These are phyloP conservation scores for Paracanthobrama guichenoti DNA, from an alignment of 2,113 vertebrate species.

Conservation along the genomic window DNA sequence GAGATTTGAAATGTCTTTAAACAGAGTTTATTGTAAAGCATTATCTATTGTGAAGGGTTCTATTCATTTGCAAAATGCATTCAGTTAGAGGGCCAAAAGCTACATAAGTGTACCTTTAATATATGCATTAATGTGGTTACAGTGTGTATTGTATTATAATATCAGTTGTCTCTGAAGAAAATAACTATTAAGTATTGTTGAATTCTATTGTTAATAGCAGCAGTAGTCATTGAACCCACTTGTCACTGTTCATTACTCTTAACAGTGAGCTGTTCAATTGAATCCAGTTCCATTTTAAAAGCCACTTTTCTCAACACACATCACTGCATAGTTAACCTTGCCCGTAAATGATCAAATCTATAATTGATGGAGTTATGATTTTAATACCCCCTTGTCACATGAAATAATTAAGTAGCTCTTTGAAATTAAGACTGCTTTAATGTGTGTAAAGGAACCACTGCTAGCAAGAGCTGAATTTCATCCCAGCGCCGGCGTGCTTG, in stretches of 20 bases:
- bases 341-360: slow-evolving; percentile 51
- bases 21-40: too few species aligned
- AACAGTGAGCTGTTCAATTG: slow-evolving; percentile 51
- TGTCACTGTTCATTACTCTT: slow-evolving; percentile 44
- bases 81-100: too few species aligned
- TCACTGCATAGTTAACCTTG: slow-evolving; percentile 55
- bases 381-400: slow-evolving; percentile 60
- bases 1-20: too few species aligned
- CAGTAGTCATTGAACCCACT: slow-evolving; percentile 49
- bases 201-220: slow-evolving; percentile 25
- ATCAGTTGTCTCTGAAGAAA: slow-evolving; percentile 17
- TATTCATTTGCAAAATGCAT: too few species aligned
- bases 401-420: slow-evolving; percentile 60
- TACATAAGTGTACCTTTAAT: too few species aligned
- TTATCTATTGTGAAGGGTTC: too few species aligned
- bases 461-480: slow-evolving; percentile 59
- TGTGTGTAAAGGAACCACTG: slow-evolving; percentile 67
- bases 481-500: slow-evolving; percentile 66
- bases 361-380: slow-evolving; percentile 60
- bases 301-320: slow-evolving; percentile 50
- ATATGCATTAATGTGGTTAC: neutral
- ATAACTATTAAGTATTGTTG: slow-evolving; percentile 35
- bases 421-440: slow-evolving; percentile 64
- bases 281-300: slow-evolving; percentile 54
- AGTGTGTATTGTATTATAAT: neutral